Evolutionary conservation across 2,888 invertebrate genomes (phyloP).

Genomic region (Macaria notata): DNA sequence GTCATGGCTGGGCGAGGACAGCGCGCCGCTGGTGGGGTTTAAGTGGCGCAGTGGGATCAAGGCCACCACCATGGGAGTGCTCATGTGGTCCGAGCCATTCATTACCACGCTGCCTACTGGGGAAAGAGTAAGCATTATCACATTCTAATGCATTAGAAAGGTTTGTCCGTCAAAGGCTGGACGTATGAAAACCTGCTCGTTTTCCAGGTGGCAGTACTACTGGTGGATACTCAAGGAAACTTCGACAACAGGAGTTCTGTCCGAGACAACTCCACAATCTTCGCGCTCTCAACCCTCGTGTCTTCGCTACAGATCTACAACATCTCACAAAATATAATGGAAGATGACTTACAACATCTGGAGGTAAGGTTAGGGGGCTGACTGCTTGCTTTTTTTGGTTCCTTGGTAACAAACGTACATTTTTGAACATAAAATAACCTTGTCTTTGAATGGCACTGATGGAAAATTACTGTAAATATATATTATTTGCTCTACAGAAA

Average conservation of each 20-base stretch:
- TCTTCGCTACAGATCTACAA: slow-evolving; percentile 93
- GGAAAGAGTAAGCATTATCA: slow-evolving; percentile 58
- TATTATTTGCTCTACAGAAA: too few species aligned
- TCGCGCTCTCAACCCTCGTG: slow-evolving; percentile 91
- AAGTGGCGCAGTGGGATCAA: slow-evolving; percentile 91
- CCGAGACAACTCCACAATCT: slow-evolving; percentile 90
- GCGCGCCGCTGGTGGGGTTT: slow-evolving; percentile 84
- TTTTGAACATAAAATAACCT: too few species aligned
- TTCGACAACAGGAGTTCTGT: slow-evolving; percentile 97
- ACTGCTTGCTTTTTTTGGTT: too few species aligned
- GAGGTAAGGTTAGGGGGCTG: slow-evolving; percentile 65
- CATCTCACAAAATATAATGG: slow-evolving; percentile 94
- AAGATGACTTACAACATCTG: slow-evolving; percentile 96
- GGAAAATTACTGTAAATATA: too few species aligned
- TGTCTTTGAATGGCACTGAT: too few species aligned
- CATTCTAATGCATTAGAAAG: too few species aligned
- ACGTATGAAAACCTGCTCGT: too few species aligned
- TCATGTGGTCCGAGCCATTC: slow-evolving; percentile 52
- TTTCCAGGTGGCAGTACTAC: slow-evolving; percentile 86
- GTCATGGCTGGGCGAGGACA: slow-evolving; percentile 25
- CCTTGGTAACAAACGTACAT: too few species aligned
- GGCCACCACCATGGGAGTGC: slow-evolving; percentile 22
- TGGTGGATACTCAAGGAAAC: slow-evolving; percentile 94
- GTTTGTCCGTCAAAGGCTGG: too few species aligned
- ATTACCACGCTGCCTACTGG: slow-evolving; percentile 50